A percentile compares a stretch with the other conserved stretches of the same genome.
Evolutionary conservation across 2,113 vertebrate species (phyloP).

Genomic region (Ochotona curzoniae): DNA sequence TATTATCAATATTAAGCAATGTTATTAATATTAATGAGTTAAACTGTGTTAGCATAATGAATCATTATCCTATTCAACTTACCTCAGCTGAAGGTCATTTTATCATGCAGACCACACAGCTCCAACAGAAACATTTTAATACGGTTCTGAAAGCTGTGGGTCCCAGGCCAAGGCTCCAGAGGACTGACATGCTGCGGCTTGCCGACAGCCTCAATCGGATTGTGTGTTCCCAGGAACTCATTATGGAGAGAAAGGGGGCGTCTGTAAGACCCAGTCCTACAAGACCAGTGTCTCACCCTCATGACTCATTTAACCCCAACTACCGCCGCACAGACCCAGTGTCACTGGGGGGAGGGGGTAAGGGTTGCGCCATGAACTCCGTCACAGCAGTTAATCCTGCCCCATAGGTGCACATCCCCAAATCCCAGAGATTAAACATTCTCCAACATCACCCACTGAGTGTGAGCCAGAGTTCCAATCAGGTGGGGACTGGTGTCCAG

Average conservation of each 20-base stretch:
- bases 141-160: neutral
- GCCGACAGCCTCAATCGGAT: accelerated
- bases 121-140: neutral
- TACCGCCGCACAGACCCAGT: neutral
- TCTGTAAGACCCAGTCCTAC: neutral
- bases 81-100: neutral
- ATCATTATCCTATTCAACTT: neutral
- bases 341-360: neutral
- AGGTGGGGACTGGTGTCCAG: too few relatives aligned
- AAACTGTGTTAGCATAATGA: constrained; percentile 1
- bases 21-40: neutral
- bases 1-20: neutral
- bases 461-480: too few relatives aligned
- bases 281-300: accelerated
- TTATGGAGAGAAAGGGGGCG: neutral
- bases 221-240: too few relatives aligned
- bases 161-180: neutral
- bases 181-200: neutral
- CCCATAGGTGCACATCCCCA: too few relatives aligned
- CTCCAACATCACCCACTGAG: too few relatives aligned
- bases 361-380: neutral
- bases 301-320: neutral
- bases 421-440: too few relatives aligned
- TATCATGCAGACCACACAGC: too few relatives aligned
- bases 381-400: too few relatives aligned